Evolutionary conservation across 2,888 invertebrate species (phyloP), one percentile per base, ranked within the genome.

Genomic region (Adineta ricciae): DNA sequence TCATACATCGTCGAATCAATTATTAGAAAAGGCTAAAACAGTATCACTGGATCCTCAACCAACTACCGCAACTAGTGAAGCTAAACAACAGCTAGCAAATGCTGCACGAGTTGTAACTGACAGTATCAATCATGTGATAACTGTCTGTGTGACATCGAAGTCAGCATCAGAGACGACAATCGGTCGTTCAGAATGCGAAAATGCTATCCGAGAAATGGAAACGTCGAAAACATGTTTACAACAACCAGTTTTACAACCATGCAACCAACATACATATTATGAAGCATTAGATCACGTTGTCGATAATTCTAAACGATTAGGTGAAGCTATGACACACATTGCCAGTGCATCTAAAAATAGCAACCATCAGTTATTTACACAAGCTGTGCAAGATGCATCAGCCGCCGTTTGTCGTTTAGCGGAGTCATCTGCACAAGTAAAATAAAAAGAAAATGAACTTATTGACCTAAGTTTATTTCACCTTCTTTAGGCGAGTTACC

Each of bases 151-250:
- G 16, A 78, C 78, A 21, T 38, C 38, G 7, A 27, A 36, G 21
- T 0, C 11, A 36, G 46, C 38, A 27, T 21, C 21, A 7, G 38
- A 56, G 32, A 21, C 72, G 19, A 52, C 50, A 24, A 64, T 64
- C 8, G 82, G 72, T 0, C 96, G 97, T 91, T 95, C 95, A 90
- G 97, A 98, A 89, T 78, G 98, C 91, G 96, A 96, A 89, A 96
- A 95, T 87, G 97, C 97, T 0, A 94, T 97, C 84, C 92, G 97
- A 87, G 95, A 95, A 90, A 96, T 98, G 86, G 94, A 95, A 90
- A 94, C 86, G 32, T 85, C 85, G 5, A 83, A 56, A 27, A 86
- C 49, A 41, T 49, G 86, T 21, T 38, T 86, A 19, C 78, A 78
- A n/a, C 78, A 78, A 41, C 16, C 78, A 0, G n/a, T 78, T 78